phyloP scores from a whole-genome alignment of 2,888 invertebrate species.

The Philonicus albiceps region DNA sequence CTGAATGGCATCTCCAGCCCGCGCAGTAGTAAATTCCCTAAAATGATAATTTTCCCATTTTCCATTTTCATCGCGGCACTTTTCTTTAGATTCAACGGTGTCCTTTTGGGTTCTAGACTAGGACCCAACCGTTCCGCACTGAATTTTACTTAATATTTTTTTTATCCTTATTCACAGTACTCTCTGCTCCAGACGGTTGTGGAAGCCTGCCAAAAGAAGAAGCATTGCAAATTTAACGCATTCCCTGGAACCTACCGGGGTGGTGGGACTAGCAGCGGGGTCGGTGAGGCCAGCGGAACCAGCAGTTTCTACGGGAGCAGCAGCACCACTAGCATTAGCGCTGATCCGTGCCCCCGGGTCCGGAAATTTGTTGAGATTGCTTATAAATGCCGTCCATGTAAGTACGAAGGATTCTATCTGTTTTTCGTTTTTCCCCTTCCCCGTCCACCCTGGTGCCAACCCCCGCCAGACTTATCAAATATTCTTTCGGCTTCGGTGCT shows the following conservation, averaged over 20 bases:
- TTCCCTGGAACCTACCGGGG: conserved; percentile 85
- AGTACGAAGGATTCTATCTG: conserved; percentile 64
- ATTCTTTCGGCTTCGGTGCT: neutral
- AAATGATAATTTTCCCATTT: conserved; percentile 36
- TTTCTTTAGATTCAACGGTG: neutral
- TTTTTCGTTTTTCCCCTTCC: neutral
- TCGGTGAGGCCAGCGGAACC: conserved; percentile 58
- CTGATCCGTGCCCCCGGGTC: conserved; percentile 87
- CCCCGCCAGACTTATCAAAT: neutral
- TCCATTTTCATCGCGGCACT: neutral
- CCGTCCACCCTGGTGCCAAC: neutral
- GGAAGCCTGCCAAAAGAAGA: conserved; percentile 92
- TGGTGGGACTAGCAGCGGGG: conserved; percentile 62
- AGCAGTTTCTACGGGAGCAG: conserved; percentile 52
- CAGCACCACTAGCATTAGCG: conserved; percentile 57
- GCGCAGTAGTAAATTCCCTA: neutral
- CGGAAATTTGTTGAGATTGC: conserved; percentile 94
- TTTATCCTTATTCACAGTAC: conserved; percentile 68
- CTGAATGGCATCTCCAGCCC: neutral
- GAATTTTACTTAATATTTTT: conserved; percentile 13
- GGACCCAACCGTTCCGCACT: neutral
- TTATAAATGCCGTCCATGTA: conserved; percentile 97
- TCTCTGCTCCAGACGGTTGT: conserved; percentile 93
- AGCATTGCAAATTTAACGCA: conserved; percentile 90
- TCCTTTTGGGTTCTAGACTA: neutral